Base-by-base conservation (phyloP, 2,113 vertebrate species). In the Pavo muticus region DNA sequence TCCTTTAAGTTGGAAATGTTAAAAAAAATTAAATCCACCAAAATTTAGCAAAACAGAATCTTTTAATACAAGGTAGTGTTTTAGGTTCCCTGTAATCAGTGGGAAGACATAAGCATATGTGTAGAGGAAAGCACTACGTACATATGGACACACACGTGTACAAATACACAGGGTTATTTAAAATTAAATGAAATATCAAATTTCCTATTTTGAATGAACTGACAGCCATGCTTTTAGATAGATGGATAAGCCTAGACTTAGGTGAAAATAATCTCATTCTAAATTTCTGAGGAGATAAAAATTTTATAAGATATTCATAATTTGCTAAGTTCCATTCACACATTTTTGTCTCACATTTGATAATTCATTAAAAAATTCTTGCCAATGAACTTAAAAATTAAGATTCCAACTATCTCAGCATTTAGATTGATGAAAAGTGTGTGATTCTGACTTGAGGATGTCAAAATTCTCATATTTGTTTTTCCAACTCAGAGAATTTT, bases 11-110 rank as follows among this genome's bases (percentile, higher is more conserved):
- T 90, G 27, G 50, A 81, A 30, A 65, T 44, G n/a, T 54, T 23
- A 48, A 48, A 23, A 21, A 48, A 23, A 12, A 21, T 23, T 12
- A 48, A 23, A 76, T 73, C 16, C 16, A 59, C 13, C 4, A 85
- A 90, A 79, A 88, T 91, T 74, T 86, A 91, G 32, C 50, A 68
- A 77, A 93, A 88, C 21, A 48, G 44, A 91, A 57, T 40, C 13
- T 72, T 70, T 27, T 85, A 79, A 57, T 29, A 8, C 47, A 83
- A 70, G 84, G 16, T 35, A 91, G 30, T 37, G 17, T 86, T 95
- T 86, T 84, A 70, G 5, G n/a, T 56, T 94, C 40, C 10, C 39
- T 72, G 59, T 63, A 74, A 71, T 74, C 12, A 70, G 27, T 40
- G 57, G 30, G 75, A 88, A 91, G 30, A 59, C 12, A 20, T 7